These are phyloP conservation scores for Heteronetta atricapilla DNA, from an alignment of 2,113 vertebrate genomes.

Conservation along the genomic window DNA sequence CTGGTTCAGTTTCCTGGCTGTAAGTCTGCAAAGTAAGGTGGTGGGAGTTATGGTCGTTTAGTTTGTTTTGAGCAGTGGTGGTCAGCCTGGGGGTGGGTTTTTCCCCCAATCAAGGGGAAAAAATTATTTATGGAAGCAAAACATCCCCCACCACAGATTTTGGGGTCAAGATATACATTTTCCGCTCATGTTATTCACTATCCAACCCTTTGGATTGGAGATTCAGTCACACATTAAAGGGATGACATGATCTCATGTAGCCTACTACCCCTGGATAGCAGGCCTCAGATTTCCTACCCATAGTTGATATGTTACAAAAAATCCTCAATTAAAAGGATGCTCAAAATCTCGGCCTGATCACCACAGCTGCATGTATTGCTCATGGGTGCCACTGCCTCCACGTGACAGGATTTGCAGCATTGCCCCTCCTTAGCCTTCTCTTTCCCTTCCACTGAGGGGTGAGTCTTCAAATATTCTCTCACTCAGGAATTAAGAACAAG, in stretches of 20 bases:
- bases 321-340: neutral
- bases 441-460: neutral
- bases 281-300: too few relatives aligned
- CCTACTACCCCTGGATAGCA: neutral
- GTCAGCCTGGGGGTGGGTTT: neutral
- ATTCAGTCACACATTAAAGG: neutral
- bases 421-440: neutral
- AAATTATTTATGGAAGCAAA: neutral
- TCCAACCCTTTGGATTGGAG: neutral
- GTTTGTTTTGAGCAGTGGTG: neutral
- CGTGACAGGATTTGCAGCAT: neutral
- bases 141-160: neutral
- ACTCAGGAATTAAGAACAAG: neutral
- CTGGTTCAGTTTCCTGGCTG: neutral
- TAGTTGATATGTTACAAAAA: too few relatives aligned
- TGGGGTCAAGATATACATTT: neutral
- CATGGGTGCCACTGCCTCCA: too few relatives aligned
- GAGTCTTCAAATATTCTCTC: neutral
- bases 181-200: accelerated
- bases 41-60: neutral
- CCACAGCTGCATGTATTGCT: neutral
- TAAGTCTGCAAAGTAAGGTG: neutral
- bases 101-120: neutral
- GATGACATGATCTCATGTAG: neutral
- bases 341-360: neutral